These are phyloP conservation scores for Cylindroiulus punctatus DNA, from an alignment of 2,888 invertebrate species.

Conservation along the genomic window DNA sequence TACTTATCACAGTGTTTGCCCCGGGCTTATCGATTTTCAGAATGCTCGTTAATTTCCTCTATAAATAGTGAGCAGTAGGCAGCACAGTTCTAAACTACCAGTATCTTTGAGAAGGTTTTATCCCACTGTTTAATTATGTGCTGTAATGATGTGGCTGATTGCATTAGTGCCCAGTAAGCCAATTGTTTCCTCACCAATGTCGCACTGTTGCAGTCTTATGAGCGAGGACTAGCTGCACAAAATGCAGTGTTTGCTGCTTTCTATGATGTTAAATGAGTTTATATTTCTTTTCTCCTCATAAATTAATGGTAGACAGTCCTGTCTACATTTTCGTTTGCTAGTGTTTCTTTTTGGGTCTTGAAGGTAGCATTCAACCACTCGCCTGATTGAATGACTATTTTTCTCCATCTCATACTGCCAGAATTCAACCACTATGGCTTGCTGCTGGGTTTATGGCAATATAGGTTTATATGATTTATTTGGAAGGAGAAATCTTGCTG, in stretches of 20 bases:
- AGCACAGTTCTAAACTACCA: background rate
- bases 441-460: no score
- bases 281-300: no score
- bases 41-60: background rate
- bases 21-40: conserved; percentile 12
- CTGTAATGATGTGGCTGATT: background rate
- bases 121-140: background rate
- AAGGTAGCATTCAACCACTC: no score
- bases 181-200: background rate
- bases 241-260: background rate
- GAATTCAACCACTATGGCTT: no score
- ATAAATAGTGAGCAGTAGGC: background rate
- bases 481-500: no score
- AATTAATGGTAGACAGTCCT: no score
- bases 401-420: no score
- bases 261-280: no score
- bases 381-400: no score
- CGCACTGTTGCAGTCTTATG: background rate
- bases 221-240: background rate
- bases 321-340: no score
- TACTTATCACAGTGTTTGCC: background rate
- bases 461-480: no score
- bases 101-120: background rate
- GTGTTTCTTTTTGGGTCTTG: no score
- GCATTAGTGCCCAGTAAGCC: background rate